A percentile compares a stretch with the other conserved stretches of the same genome.
Evolutionary conservation across 1,140 invertebrate genomes (phyloP).

Genomic region (Cheumatopsyche charites): DNA sequence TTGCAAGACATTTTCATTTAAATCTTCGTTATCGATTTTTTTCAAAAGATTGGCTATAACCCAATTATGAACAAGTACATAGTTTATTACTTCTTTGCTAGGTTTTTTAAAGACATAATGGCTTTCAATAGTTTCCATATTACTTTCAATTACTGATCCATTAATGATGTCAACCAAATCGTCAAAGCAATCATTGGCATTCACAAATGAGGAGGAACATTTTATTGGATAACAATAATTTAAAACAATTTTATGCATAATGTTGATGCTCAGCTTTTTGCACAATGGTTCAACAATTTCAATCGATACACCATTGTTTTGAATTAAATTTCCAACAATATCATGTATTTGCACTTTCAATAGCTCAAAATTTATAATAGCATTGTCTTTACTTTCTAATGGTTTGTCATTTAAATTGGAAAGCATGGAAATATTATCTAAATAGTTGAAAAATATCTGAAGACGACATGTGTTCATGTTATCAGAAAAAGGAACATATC

Average conservation of each 20-base stretch:
- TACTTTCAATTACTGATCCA: conserved; percentile 56
- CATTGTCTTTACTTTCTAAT: conserved; percentile 49
- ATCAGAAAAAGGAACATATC: conserved; percentile 47
- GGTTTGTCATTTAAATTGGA: conserved; percentile 50
- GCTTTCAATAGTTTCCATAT: conserved; percentile 51
- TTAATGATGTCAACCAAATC: conserved; percentile 56
- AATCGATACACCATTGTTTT: conserved; percentile 56
- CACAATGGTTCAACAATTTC: conserved; percentile 58
- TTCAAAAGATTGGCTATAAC: conserved; percentile 60
- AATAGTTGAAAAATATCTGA: conserved; percentile 59
- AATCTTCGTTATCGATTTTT: conserved; percentile 57
- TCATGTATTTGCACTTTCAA: conserved; percentile 56
- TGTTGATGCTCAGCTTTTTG: conserved; percentile 59
- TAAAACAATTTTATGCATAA: conserved; percentile 59
- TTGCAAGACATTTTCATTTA: conserved; percentile 53
- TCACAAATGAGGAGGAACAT: conserved; percentile 50
- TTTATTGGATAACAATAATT: conserved; percentile 59
- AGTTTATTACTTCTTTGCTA: conserved; percentile 54
- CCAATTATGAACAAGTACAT: conserved; percentile 60
- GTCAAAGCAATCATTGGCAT: conserved; percentile 54
- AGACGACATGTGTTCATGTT: conserved; percentile 56
- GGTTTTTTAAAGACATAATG: conserved; percentile 50
- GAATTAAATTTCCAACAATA: conserved; percentile 60
- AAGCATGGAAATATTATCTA: conserved; percentile 56
- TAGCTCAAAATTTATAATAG: conserved; percentile 52